Conservation (phyloP, 2,113 vertebrate genomes). For the Clarias gariepinus region DNA sequence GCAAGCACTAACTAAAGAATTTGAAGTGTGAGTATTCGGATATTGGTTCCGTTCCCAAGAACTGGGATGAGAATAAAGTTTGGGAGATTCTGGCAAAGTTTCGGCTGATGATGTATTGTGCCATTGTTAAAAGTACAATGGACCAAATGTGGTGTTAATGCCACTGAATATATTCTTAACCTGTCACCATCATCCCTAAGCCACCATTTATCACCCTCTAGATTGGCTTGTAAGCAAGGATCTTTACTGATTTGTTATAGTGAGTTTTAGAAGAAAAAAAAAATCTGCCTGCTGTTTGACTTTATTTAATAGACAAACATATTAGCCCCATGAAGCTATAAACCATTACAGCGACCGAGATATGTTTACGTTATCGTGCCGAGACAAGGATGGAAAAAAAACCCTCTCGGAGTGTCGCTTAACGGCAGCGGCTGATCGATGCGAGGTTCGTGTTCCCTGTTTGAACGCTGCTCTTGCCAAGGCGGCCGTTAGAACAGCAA, state of each 20-base stretch:
- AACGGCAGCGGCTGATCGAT: constrained; percentile 25
- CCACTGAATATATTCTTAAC: neutral
- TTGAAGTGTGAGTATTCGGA: neutral
- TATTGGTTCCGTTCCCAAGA: neutral
- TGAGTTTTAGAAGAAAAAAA: neutral
- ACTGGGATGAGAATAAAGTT: neutral
- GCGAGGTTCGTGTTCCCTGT: neutral
- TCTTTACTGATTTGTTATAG: neutral
- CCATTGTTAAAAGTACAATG: neutral
- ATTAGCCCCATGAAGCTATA: constrained; percentile 40
- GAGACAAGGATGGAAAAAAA: constrained; percentile 16
- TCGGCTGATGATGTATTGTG: neutral
- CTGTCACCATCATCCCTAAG: neutral
- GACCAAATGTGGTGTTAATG: neutral
- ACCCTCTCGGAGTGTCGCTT: neutral
- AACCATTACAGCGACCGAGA: constrained; percentile 25
- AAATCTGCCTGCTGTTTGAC: constrained; percentile 17
- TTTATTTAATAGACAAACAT: constrained; percentile 45
- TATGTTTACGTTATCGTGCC: constrained; percentile 21
- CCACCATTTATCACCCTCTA: neutral
- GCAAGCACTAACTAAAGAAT: neutral
- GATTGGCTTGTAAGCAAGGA: neutral
- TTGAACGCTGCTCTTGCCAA: neutral
- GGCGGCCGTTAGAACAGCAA: constrained; percentile 21
- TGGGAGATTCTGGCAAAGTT: neutral